Evolutionary conservation across 2,113 vertebrate species (phyloP), one percentile per base, ranked within the genome.

Genomic region (Aspidoscelis tigris): DNA sequence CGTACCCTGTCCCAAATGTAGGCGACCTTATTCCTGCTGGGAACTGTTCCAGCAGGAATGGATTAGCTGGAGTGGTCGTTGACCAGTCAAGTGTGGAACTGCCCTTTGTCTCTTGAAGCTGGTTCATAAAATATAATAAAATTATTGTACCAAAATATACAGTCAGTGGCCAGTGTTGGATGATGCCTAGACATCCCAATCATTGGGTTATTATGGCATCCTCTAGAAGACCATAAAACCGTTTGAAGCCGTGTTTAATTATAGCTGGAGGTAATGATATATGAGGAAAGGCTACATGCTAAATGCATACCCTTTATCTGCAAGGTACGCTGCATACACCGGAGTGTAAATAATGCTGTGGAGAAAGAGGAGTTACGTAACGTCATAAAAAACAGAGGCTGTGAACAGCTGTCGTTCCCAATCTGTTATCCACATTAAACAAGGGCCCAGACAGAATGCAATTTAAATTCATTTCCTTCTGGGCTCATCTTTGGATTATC

Each of bases 241-340:
- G 75, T 43, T 24, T 50, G 80, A 66, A 86, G 75, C 76, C 72
- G 80, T 58, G 78, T 86, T 91, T 70, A 88, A 81, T 83, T 84
- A 84, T 14, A 76, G 22, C 88, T 87, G 33, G 65, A 79, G 8
- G 41, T 47, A 87, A 89, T 84, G 90, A 93, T 93, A 91, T 90
- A 92, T 88, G 87, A 86, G 66, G 80, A 85, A 87, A 90, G 91
- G 86, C 88, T 91, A 88, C 91, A 86, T 72, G 76, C 33, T 41
- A 83, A 92, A 91, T 90, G 85, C 75, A 65, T 80, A 72, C 58
- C 20, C 58, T 93, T 93, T 91, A 74, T 93, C 86, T 91, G 81
- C 0, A 0, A 91, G 92, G 84, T 90, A 89, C 78, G 47, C 86
- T 88, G 21, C 41, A 68, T 84, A 87, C 76, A 50, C 86, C 88